These are phyloP conservation scores for Euwallacea similis DNA, from an alignment of 1,140 invertebrate species.

Conservation along the genomic window DNA sequence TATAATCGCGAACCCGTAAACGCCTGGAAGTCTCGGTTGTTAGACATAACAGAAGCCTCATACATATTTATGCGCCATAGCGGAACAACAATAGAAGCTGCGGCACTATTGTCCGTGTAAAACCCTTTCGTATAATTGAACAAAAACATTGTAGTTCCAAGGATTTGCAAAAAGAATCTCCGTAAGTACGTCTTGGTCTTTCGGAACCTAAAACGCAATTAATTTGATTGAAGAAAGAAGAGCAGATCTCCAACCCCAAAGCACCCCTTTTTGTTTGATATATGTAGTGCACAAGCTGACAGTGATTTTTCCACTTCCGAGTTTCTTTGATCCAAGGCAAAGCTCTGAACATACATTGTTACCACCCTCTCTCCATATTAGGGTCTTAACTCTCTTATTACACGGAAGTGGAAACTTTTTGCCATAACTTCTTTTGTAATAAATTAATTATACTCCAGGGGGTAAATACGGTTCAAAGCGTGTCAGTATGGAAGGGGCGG, in stretches of 20 bases:
- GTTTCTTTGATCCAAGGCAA: too few relatives aligned
- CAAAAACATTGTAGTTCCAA: not conserved
- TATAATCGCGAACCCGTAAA: not conserved
- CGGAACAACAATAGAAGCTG: not conserved
- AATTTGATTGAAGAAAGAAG: too few relatives aligned
- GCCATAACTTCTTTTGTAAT: constrained; percentile 20
- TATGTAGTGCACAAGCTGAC: too few relatives aligned
- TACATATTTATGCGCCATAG: constrained; percentile 1
- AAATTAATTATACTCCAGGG: constrained; percentile 8
- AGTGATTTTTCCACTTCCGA: too few relatives aligned
- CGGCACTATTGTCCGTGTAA: not conserved
- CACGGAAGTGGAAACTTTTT: constrained; percentile 22
- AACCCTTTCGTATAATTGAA: not conserved
- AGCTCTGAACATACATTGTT: too few relatives aligned
- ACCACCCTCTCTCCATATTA: not conserved
- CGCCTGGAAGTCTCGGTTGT: constrained; percentile 5
- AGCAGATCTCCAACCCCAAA: too few relatives aligned
- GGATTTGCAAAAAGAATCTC: too few relatives aligned
- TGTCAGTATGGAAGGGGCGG: too few relatives aligned
- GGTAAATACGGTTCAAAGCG: not conserved
- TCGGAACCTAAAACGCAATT: too few relatives aligned
- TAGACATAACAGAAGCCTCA: constrained; percentile 5
- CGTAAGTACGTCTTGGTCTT: too few relatives aligned
- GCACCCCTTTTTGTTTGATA: too few relatives aligned
- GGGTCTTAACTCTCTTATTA: constrained; percentile 15